Conservation (phyloP, 2,113 vertebrate species). For the Zapornia atra region DNA sequence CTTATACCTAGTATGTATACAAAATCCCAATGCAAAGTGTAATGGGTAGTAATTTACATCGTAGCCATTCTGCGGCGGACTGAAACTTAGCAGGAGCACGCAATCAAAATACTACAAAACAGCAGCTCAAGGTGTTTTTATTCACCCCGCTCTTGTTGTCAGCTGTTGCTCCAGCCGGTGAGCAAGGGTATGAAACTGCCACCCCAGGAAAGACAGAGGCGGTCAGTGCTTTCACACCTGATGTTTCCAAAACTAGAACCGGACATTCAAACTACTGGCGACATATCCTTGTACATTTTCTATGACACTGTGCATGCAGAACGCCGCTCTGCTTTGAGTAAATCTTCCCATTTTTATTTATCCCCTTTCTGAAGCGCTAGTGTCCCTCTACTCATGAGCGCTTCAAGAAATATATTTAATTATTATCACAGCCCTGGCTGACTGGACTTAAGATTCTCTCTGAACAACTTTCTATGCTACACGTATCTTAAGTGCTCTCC, state of each 20-base stretch:
- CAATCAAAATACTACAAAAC: not conserved
- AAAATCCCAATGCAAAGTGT: constrained; percentile 60
- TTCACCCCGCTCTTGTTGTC: not conserved
- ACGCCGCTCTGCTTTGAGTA: not conserved
- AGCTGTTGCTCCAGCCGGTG: not conserved
- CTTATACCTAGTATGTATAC: constrained; percentile 65
- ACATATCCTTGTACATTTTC: not conserved
- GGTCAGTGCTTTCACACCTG: not conserved
- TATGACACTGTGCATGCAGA: rapidly evolving
- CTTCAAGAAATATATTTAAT: not conserved
- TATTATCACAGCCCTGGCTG: not conserved
- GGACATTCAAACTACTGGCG: not conserved
- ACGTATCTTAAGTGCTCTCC: not conserved
- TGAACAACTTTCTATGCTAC: not conserved
- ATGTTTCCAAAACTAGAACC: not conserved
- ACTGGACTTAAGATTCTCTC: not conserved
- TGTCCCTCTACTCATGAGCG: not conserved
- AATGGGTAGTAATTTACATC: constrained; percentile 64
- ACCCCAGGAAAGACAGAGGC: not conserved
- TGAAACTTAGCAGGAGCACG: constrained; percentile 45
- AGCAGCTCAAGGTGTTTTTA: not conserved
- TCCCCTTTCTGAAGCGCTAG: not conserved
- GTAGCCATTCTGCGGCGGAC: constrained; percentile 17
- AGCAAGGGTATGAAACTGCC: not conserved
- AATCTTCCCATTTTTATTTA: not conserved